These are phyloP conservation scores for Scotopteryx bipunctaria DNA, from an alignment of 2,888 invertebrate species.

Conservation along the genomic window DNA sequence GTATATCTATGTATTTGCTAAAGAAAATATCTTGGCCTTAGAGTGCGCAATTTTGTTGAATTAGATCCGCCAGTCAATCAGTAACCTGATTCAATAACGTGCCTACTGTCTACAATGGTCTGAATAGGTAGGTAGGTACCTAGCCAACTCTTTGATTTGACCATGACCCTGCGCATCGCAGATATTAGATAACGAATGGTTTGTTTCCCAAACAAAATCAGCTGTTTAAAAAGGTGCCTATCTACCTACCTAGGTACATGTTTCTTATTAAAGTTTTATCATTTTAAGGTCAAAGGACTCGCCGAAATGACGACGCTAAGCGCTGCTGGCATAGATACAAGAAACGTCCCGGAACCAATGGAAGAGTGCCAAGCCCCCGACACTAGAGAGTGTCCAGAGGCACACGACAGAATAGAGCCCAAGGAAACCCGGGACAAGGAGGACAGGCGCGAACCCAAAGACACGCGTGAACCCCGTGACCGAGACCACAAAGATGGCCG, in stretches of 20 bases:
- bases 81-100: too few species aligned
- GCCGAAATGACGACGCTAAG: constrained; percentile 96
- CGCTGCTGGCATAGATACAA: constrained; percentile 83
- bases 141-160: too few species aligned
- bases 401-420: constrained; percentile 63
- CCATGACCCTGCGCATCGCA: not conserved
- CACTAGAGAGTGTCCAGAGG: constrained; percentile 61
- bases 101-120: too few species aligned
- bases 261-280: not conserved
- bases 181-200: not conserved
- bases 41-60: too few species aligned
- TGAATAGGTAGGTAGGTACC: too few species aligned
- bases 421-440: constrained; percentile 69
- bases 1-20: too few species aligned
- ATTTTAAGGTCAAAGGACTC: constrained; percentile 89
- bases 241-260: not conserved
- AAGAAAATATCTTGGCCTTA: too few species aligned
- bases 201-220: not conserved
- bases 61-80: too few species aligned
- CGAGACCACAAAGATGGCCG: constrained; percentile 67
- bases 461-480: constrained; percentile 61
- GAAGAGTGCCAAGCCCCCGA: constrained; percentile 74
- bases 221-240: not conserved
- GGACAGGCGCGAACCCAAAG: constrained; percentile 66
- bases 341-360: constrained; percentile 78